These are phyloP conservation scores for Protonibea diacanthus DNA, from an alignment of 2,797 vertebrate species.

Conservation along the genomic window DNA sequence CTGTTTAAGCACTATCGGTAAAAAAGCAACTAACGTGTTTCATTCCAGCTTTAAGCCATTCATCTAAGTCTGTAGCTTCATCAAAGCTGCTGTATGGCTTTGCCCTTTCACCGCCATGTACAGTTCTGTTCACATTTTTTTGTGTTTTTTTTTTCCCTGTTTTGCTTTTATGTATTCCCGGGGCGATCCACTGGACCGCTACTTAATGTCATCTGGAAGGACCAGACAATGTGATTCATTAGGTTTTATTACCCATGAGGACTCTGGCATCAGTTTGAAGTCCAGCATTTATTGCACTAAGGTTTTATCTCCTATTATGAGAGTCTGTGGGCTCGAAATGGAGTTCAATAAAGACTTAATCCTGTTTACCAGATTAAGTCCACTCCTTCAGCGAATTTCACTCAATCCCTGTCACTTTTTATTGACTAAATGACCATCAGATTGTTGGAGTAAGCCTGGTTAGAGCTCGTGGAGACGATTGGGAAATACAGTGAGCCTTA, in stretches of 20 bases:
- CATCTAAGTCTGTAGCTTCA: conserved; percentile 43
- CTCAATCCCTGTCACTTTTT: conserved; percentile 57
- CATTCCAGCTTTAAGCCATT: conserved; percentile 55
- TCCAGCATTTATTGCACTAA: conserved; percentile 38
- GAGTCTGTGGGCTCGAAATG: conserved; percentile 54
- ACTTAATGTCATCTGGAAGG: conserved; percentile 49
- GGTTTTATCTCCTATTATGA: conserved; percentile 51
- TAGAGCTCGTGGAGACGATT: conserved; percentile 42
- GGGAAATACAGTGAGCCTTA: conserved; percentile 45
- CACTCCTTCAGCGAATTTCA: conserved; percentile 41
- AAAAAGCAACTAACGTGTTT: conserved; percentile 51
- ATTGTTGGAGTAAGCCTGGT: conserved; percentile 41
- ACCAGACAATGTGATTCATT: conserved; percentile 54
- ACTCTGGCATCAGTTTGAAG: conserved; percentile 44
- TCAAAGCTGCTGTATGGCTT: conserved; percentile 59
- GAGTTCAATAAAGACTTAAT: conserved; percentile 63
- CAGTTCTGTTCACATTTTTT: conserved; percentile 40
- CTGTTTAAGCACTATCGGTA: conserved; percentile 37
- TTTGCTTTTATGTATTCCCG: conserved; percentile 36
- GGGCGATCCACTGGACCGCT: conserved; percentile 42
- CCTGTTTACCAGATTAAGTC: conserved; percentile 63
- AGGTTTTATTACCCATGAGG: conserved; percentile 61
- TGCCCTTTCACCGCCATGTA: conserved; percentile 35
- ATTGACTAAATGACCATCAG: conserved; percentile 61
- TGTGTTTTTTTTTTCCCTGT: conserved; percentile 24